These are phyloP conservation scores for Idris sp. DNA, from an alignment of 1,140 invertebrate genomes.

Conservation along the genomic window DNA sequence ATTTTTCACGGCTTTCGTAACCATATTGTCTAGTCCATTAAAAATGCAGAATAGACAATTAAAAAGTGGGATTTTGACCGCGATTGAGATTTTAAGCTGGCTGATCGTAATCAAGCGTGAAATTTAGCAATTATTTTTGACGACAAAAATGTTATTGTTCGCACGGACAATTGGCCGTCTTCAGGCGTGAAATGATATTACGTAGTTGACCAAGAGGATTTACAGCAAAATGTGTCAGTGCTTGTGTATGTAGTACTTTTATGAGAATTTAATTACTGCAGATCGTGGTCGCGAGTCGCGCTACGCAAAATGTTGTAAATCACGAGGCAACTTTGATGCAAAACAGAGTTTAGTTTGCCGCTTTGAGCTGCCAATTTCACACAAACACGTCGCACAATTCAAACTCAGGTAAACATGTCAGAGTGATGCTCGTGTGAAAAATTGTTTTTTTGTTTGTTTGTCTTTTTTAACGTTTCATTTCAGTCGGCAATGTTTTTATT, in stretches of 20 bases:
- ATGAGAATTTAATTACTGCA: conserved; percentile 45
- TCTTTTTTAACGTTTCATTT: conserved; percentile 15
- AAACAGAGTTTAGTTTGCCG: conserved; percentile 39
- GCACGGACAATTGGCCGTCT: conserved; percentile 17
- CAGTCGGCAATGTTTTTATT: background rate
- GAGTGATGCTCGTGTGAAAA: conserved; percentile 11
- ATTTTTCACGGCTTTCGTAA: conserved; percentile 10
- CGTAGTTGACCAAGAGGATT: conserved; percentile 29
- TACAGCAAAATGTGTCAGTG: conserved; percentile 36
- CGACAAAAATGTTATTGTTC: conserved; percentile 41
- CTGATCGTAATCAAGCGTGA: conserved; percentile 35
- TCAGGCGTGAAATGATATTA: conserved; percentile 48
- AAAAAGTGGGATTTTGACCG: conserved; percentile 10
- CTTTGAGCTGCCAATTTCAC: conserved; percentile 54
- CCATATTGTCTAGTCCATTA: conserved; percentile 1
- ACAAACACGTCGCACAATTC: conserved; percentile 39
- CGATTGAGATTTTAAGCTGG: conserved; percentile 31
- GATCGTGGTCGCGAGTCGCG: conserved; percentile 34
- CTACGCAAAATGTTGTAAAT: conserved; percentile 46
- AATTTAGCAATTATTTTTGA: conserved; percentile 48
- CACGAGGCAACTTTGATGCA: conserved; percentile 42
- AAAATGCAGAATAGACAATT: conserved; percentile 20
- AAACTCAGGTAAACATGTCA: conserved; percentile 51
- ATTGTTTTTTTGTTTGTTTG: conserved; percentile 33
- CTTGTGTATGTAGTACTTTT: conserved; percentile 41